These are phyloP conservation scores for Hippocampus comes DNA, from an alignment of 2,113 vertebrate genomes.

Conservation along the genomic window DNA sequence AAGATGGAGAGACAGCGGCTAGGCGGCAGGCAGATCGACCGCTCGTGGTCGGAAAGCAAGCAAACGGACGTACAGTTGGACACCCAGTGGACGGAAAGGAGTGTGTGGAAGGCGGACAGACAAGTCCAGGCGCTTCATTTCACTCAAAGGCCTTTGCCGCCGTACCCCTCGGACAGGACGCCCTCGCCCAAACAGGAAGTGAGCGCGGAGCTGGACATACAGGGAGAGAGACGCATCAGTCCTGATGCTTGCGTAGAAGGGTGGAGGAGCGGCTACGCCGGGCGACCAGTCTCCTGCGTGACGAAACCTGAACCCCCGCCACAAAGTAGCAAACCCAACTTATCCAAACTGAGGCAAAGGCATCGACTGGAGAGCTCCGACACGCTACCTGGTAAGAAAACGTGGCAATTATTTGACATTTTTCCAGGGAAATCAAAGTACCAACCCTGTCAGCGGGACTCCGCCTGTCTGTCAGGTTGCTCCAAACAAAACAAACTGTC, in stretches of 20 bases:
- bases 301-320: constrained; percentile 66
- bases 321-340: constrained; percentile 66
- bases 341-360: constrained; percentile 56
- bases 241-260: constrained; percentile 39
- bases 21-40: constrained; percentile 61
- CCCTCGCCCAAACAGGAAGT: constrained; percentile 57
- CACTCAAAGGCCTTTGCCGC: constrained; percentile 62
- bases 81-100: constrained; percentile 50
- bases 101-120: constrained; percentile 51
- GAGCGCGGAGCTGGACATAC: constrained; percentile 28
- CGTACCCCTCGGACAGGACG: constrained; percentile 63
- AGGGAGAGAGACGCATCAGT: constrained; percentile 36
- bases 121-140: constrained; percentile 40
- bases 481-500: too few relatives aligned
- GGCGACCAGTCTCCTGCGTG: constrained; percentile 22
- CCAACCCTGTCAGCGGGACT: too few relatives aligned
- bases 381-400: constrained; percentile 42
- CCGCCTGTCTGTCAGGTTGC: too few relatives aligned
- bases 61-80: constrained; percentile 48
- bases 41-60: constrained; percentile 63
- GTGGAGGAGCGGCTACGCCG: constrained; percentile 40
- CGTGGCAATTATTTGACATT: neutral
- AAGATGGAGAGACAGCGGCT: constrained; percentile 71
- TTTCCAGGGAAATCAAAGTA: too few relatives aligned
- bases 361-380: constrained; percentile 62